These are phyloP conservation scores for Alauda arvensis DNA, from an alignment of 2,797 vertebrate genomes.

Conservation along the genomic window DNA sequence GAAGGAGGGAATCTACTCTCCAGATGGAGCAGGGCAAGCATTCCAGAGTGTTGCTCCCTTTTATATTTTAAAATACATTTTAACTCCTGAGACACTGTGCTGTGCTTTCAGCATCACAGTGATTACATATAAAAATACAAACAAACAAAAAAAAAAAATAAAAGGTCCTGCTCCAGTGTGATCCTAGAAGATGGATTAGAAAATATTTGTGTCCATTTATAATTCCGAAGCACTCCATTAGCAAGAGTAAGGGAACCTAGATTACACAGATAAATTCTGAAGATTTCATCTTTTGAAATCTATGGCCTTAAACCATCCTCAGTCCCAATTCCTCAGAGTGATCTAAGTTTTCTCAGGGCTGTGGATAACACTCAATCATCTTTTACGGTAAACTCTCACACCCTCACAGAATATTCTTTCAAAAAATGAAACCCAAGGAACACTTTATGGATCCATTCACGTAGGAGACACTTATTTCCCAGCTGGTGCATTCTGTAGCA, in stretches of 20 bases:
- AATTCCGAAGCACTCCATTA: background rate
- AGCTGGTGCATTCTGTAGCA: slow-evolving; percentile 26
- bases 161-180: background rate
- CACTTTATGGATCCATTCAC: background rate
- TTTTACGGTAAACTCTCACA: background rate
- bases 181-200: background rate
- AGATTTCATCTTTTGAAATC: slow-evolving; percentile 37
- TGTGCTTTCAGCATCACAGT: background rate
- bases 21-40: background rate
- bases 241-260: background rate
- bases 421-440: slow-evolving; percentile 30
- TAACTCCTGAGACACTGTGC: background rate
- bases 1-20: background rate
- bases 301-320: background rate
- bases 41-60: background rate
- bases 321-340: slow-evolving; percentile 5
- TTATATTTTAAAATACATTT: background rate
- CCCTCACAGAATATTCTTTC: slow-evolving; percentile 26
- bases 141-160: background rate
- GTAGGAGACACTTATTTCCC: slow-evolving; percentile 46
- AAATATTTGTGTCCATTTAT: background rate
- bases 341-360: slow-evolving; percentile 8
- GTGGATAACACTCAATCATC: slow-evolving; percentile 4
- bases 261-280: slow-evolving; percentile 52
- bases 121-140: background rate